These are phyloP conservation scores for Notolabrus celidotus DNA, from an alignment of 2,797 vertebrate genomes.

Conservation along the genomic window DNA sequence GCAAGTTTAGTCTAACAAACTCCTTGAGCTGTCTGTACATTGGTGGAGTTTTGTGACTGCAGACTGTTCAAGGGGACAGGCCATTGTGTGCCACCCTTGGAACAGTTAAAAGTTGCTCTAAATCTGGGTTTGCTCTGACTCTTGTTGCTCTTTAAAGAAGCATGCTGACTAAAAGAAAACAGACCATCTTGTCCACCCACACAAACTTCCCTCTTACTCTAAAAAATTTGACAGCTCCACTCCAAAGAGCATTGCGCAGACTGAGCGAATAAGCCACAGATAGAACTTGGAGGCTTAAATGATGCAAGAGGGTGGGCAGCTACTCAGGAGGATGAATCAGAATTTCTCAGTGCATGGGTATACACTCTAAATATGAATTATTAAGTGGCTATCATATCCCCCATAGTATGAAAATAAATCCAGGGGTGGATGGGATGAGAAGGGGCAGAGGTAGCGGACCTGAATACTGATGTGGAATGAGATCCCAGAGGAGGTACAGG, in stretches of 20 bases:
- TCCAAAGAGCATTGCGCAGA: constrained; percentile 75
- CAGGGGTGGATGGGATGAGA: constrained; percentile 80
- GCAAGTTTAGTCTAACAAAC: not conserved
- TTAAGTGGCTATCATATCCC: constrained; percentile 87
- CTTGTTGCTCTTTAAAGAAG: constrained; percentile 77
- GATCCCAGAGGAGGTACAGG: constrained; percentile 70
- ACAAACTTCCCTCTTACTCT: constrained; percentile 70
- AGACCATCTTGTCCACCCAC: constrained; percentile 67
- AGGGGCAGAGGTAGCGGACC: constrained; percentile 71
- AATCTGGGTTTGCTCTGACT: constrained; percentile 55
- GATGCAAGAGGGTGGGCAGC: constrained; percentile 86
- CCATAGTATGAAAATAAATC: constrained; percentile 89
- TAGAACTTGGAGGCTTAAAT: constrained; percentile 82
- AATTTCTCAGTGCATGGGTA: constrained; percentile 88
- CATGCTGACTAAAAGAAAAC: constrained; percentile 78
- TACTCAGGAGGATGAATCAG: constrained; percentile 89
- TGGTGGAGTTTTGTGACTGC: not conserved
- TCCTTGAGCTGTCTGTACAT: not conserved
- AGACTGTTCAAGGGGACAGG: constrained; percentile 8
- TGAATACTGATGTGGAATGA: constrained; percentile 83
- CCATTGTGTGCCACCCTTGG: constrained; percentile 7
- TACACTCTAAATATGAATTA: constrained; percentile 90
- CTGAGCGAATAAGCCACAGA: constrained; percentile 73
- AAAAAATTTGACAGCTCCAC: constrained; percentile 78
- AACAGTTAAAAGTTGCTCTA: constrained; percentile 60